Conservation (phyloP, 2,797 vertebrate genomes). For the Phoeniculus purpureus region DNA sequence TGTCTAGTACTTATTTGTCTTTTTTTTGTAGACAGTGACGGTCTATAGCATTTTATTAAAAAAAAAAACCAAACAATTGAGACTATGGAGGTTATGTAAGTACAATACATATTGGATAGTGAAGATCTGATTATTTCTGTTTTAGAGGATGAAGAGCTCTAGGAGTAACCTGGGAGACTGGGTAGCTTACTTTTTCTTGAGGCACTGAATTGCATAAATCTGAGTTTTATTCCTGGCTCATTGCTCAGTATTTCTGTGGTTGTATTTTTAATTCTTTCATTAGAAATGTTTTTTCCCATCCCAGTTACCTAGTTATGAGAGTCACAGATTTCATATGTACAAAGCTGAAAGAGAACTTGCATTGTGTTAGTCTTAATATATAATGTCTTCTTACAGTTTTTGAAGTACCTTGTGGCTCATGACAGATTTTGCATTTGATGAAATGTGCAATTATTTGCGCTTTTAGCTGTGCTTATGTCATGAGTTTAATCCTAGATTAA, state of each 20-base stretch:
- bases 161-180: not conserved
- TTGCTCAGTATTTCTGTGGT: not conserved
- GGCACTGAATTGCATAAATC: not conserved
- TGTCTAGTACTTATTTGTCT: slow-evolving; percentile 32
- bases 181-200: not conserved
- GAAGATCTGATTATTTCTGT: not conserved
- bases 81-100: slow-evolving; percentile 19
- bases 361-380: not conserved
- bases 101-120: not conserved
- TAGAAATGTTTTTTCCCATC: not conserved
- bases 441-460: not conserved
- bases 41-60: slow-evolving; percentile 4
- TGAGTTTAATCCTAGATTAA: no score
- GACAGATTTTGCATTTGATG: not conserved
- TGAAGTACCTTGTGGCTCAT: not conserved
- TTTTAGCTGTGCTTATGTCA: not conserved
- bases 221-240: not conserved
- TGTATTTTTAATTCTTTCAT: not conserved
- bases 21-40: slow-evolving; percentile 36
- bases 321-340: not conserved
- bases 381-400: not conserved
- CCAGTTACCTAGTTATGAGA: not conserved
- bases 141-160: not conserved
- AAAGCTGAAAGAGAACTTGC: not conserved
- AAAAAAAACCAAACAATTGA: not conserved